Evolutionary conservation across 2,888 invertebrate species (phyloP), one percentile per base, ranked within the genome.

Genomic region (Nineta flava): DNA sequence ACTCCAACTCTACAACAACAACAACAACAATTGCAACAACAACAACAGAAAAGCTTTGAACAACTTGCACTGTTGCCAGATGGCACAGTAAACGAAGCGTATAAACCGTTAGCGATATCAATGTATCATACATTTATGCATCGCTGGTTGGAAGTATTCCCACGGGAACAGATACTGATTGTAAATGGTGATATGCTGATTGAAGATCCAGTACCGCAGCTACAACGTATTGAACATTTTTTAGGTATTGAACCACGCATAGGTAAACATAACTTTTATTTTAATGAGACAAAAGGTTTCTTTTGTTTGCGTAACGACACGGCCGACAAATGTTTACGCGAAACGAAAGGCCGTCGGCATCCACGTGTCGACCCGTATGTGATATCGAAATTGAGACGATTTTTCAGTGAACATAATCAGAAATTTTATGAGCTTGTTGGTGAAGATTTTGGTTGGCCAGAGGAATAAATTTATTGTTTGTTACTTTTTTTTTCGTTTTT

Each of bases 211-310:
- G 82, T 91, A 48, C 82, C 85, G 1, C 91, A 93, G 66, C 68
- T 95, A 47, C 79, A 84, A 58, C 79, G 83, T 57, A 88, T 93
- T 58, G 94, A 95, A 67, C 75, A 76, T 52, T 95, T 95, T 65
- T 76, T 95, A 40, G 86, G 85, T 54, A 68, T 91, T 54, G 73
- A 74, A 51, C 72, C 75, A 54, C 70, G 75, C 47, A 82, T 90
- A 55, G 81, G 81, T 49, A 77, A 82, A 59, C 86, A 87, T 65
- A 90, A 93, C 68, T 91, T 97, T 68, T 93, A 94, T 70, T 97
- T 92, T 72, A 96, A 99, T 71, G 84, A 86, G 69, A 93, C 92
- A 13, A 93, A 95, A 68, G 93, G 96, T 52, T 93, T 99, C 71
- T 96, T 87, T 69, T 96, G 96, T 66, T 72, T 88, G 61, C 73